Evolutionary conservation across 2,888 invertebrate genomes (phyloP).

Genomic region (Eueremaeus valkanovi): DNA sequence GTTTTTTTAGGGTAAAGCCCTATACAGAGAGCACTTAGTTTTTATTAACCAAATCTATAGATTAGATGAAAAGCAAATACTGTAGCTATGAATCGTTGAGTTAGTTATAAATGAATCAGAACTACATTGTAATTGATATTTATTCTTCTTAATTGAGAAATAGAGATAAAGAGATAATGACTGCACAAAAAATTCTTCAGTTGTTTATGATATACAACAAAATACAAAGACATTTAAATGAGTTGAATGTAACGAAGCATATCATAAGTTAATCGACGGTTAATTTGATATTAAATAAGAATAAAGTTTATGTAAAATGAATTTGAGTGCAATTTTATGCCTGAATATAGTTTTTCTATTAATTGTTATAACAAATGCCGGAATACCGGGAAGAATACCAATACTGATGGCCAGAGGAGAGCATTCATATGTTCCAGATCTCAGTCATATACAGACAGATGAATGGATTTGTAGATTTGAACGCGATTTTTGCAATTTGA

Average conservation of each 20-base stretch:
- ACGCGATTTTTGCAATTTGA: slow-evolving; percentile 14
- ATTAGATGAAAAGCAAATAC: background rate
- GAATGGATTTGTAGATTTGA: slow-evolving; percentile 19
- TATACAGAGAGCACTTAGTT: background rate
- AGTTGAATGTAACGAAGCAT: background rate
- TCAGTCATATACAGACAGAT: too few species aligned
- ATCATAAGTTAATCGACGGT: background rate
- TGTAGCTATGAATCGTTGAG: background rate
- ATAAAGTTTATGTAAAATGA: too few species aligned
- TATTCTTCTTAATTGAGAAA: background rate
- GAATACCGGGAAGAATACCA: slow-evolving; percentile 11
- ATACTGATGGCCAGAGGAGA: background rate
- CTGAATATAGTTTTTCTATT: background rate
- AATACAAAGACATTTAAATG: background rate
- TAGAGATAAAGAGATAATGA: background rate
- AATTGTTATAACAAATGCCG: background rate
- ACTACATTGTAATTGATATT: background rate
- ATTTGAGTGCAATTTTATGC: too few species aligned
- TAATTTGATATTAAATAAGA: background rate
- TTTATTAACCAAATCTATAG: background rate
- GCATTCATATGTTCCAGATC: too few species aligned
- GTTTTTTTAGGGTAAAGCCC: background rate
- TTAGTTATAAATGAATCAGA: background rate
- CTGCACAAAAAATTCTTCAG: too few species aligned
- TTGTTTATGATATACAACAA: background rate